Evolutionary conservation across 2,888 invertebrate genomes (phyloP), one percentile per base, ranked within the genome.

Genomic region (Nebria salina): DNA sequence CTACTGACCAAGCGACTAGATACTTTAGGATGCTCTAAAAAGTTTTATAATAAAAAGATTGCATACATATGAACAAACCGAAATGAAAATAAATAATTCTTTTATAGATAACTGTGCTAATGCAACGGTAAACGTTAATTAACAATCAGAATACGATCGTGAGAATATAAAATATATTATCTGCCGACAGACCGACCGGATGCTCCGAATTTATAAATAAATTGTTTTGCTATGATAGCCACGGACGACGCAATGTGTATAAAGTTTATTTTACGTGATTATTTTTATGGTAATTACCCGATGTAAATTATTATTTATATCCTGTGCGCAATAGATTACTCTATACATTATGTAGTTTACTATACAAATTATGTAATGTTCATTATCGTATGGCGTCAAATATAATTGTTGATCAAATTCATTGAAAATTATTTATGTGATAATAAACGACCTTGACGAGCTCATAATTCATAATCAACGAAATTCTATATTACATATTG

Each of bases 191-290:
- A 68, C 68, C n/a, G 11, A 68, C 26, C 68, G 68, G 25, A 25
- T 68, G 68, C 68, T 11, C 68, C 26, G 68, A 68, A 54, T 54
- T 54, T 54, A 54, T 54, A 54, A 54, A 54, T 54, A 54, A 54
- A 54, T 54, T 54, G 54, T 54, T 54, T 54, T 54, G 54, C 54
- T 54, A 13, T 13, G 54, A 54, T 54, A 6, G 54, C 54, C 11
- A 54, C 54, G 54, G 7, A 54, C 54, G 54, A 13, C 54, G 54
- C 13, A 13, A 54, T 54, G 54, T 54, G 54, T 13, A 54, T 13
- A 54, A 8, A 54, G 4, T 54, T 54, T 54, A 54, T 54, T 54
- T 54, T 54, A 54, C 54, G 54, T 54, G 54, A 54, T 54, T 54
- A 54, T 54, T 54, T 54, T 54, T 54, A 54, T 54, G 54, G 13